Percentiles rank a stretch among this genome's conserved stretches.
Evolutionary conservation across 2,113 vertebrate species (phyloP).

Genomic region (Caretta caretta): DNA sequence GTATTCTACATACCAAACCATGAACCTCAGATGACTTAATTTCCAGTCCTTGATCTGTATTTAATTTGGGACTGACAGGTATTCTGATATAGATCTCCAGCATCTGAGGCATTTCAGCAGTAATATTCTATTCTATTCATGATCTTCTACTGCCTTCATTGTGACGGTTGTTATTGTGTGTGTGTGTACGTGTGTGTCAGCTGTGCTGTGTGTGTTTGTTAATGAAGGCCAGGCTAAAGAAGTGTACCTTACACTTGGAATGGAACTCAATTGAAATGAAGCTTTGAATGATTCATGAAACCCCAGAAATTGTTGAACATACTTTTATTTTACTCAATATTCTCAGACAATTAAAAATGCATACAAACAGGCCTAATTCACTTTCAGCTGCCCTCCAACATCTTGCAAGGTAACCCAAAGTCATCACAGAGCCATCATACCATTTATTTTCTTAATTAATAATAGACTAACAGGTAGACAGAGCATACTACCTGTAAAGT

Average conservation of each 20-base stretch:
- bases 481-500: slow-evolving; percentile 58
- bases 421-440: slow-evolving; percentile 43
- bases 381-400: slow-evolving; percentile 33
- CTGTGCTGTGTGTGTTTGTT: neutral
- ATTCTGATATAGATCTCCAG: slow-evolving; percentile 20
- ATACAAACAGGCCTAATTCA: slow-evolving; percentile 8
- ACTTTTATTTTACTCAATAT: slow-evolving; percentile 27
- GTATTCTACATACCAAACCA: no score
- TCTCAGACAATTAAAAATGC: slow-evolving; percentile 38
- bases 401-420: slow-evolving; percentile 57
- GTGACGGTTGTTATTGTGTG: no score
- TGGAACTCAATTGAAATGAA: slow-evolving; percentile 26
- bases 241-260: neutral
- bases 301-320: slow-evolving; percentile 34
- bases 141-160: neutral
- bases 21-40: neutral
- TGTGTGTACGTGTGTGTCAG: neutral
- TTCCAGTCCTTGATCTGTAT: neutral
- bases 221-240: neutral
- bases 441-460: slow-evolving; percentile 47
- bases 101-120: slow-evolving; percentile 41
- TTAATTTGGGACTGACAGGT: slow-evolving; percentile 34
- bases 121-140: neutral
- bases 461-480: slow-evolving; percentile 55
- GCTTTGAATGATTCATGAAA: slow-evolving; percentile 21